phyloP scores from a whole-genome alignment of 2,888 invertebrate species.

The Drosophila formosana region DNA sequence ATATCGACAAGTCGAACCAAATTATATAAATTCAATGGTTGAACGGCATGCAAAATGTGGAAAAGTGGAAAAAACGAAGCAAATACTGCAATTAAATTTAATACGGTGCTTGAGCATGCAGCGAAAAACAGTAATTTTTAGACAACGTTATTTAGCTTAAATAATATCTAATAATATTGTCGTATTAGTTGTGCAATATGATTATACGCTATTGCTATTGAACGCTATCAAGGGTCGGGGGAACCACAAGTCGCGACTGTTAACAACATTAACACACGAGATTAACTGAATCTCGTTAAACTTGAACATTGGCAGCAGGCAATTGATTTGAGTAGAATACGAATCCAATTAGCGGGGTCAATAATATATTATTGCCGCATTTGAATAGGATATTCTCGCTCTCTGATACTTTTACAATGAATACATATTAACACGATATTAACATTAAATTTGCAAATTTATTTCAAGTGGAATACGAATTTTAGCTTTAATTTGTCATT shows the following conservation, averaged over 20 bases:
- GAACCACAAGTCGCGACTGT: not conserved
- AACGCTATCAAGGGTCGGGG: not conserved
- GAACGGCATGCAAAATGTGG: slow-evolving; percentile 13
- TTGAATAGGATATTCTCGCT: not conserved
- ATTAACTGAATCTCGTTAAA: slow-evolving; percentile 6
- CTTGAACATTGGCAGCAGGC: slow-evolving; percentile 3
- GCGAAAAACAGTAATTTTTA: slow-evolving; percentile 25
- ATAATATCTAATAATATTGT: slow-evolving; percentile 31
- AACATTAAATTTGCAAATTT: not conserved
- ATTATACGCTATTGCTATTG: slow-evolving; percentile 11
- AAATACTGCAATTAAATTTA: slow-evolving; percentile 26
- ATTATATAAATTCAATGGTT: slow-evolving; percentile 31
- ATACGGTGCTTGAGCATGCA: slow-evolving; percentile 20
- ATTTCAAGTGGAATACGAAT: too few species aligned
- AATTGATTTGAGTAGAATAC: not conserved
- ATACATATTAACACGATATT: not conserved
- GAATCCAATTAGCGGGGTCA: not conserved
- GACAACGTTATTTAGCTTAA: slow-evolving; percentile 9
- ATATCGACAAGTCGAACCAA: slow-evolving; percentile 3
- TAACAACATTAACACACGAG: not conserved
- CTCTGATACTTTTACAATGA: not conserved
- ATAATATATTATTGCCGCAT: slow-evolving; percentile 2
- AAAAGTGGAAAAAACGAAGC: slow-evolving; percentile 5
- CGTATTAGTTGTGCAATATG: slow-evolving; percentile 36
- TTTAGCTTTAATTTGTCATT: not conserved